These are phyloP conservation scores for Drosophila pseudotalamancana DNA, from an alignment of 2,888 invertebrate genomes.

Conservation along the genomic window DNA sequence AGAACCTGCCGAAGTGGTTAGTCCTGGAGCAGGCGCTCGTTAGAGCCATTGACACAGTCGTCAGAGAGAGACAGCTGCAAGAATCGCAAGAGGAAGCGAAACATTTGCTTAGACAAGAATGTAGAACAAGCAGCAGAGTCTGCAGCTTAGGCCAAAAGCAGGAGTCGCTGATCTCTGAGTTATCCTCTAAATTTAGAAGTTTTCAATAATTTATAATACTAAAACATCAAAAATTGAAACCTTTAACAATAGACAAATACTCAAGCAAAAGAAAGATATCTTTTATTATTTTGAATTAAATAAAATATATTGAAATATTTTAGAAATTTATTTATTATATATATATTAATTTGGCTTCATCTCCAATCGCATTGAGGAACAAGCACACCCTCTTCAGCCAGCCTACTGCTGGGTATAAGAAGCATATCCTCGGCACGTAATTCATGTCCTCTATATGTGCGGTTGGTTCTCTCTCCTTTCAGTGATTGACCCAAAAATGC, in stretches of 20 bases:
- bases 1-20: constrained; percentile 51
- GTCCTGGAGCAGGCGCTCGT: constrained; percentile 58
- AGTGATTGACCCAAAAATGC: constrained; percentile 75
- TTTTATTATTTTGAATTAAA: background rate
- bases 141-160: background rate
- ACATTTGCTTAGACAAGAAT: constrained; percentile 12
- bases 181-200: background rate
- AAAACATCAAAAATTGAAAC: too few relatives aligned
- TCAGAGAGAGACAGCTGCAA: background rate
- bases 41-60: constrained; percentile 33
- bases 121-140: constrained; percentile 18
- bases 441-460: constrained; percentile 41
- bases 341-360: background rate
- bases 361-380: too few relatives aligned
- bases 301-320: background rate
- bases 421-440: constrained; percentile 60
- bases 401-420: background rate
- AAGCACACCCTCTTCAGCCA: too few relatives aligned
- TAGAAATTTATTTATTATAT: too few relatives aligned
- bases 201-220: too few relatives aligned
- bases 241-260: too few relatives aligned
- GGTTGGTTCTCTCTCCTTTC: constrained; percentile 10
- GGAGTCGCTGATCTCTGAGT: background rate
- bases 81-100: constrained; percentile 1
- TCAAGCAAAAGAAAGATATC: background rate